phyloP scores from a whole-genome alignment of 2,888 invertebrate species.

The Poecilobothrus nobilitatus region DNA sequence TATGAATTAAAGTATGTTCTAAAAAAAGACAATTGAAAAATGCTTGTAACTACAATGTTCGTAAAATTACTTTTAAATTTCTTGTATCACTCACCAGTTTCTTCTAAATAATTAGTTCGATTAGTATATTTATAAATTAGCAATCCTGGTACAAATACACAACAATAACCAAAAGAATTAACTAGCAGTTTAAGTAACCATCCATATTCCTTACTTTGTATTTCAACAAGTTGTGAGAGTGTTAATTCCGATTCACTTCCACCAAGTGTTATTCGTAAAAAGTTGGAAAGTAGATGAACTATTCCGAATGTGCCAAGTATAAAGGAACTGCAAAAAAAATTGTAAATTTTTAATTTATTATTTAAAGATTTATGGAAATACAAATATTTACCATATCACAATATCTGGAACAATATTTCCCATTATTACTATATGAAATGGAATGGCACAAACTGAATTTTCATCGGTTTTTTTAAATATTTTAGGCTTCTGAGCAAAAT shows the following conservation, averaged over 20 bases:
- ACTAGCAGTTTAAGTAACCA: conserved; percentile 71
- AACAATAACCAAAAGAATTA: conserved; percentile 80
- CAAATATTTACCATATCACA: conserved; percentile 32
- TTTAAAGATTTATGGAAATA: background rate
- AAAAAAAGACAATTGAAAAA: conserved; percentile 8
- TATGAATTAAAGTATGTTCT: conserved; percentile 35
- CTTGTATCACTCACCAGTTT: conserved; percentile 50
- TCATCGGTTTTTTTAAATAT: conserved; percentile 13
- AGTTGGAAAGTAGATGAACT: conserved; percentile 39
- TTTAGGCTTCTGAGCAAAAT: too few species aligned
- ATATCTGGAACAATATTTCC: conserved; percentile 43
- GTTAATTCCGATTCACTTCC: conserved; percentile 36
- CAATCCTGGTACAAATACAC: conserved; percentile 78
- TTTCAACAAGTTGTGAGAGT: conserved; percentile 42
- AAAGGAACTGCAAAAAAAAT: conserved; percentile 29
- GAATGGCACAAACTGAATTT: too few species aligned
- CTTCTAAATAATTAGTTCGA: conserved; percentile 70
- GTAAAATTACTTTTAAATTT: too few species aligned
- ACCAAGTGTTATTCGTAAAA: conserved; percentile 39
- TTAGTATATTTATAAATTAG: conserved; percentile 73
- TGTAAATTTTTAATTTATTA: background rate
- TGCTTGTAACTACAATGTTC: too few species aligned
- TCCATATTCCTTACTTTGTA: conserved; percentile 49
- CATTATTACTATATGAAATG: conserved; percentile 29
- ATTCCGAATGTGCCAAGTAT: conserved; percentile 34